Evolutionary conservation across 2,888 invertebrate genomes (phyloP).

Genomic region (Toxonevra muliebris): DNA sequence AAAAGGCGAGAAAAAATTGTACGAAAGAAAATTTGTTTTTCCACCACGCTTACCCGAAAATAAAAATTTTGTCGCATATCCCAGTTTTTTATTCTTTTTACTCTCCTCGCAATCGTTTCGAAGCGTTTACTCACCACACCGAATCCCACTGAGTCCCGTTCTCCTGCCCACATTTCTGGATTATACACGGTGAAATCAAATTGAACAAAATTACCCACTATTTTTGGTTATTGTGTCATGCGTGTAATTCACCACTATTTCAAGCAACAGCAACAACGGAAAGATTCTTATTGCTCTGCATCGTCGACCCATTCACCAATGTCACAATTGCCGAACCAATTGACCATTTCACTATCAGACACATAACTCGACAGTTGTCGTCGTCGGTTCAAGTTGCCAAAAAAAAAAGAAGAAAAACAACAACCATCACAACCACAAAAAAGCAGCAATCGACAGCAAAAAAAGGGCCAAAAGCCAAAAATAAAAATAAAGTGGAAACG

Average conservation of each 20-base stretch:
- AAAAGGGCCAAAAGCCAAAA: not conserved
- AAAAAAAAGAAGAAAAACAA: no score
- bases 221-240: no score
- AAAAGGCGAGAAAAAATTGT: constrained; percentile 7
- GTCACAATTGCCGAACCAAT: not conserved
- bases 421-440: no score
- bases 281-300: no score
- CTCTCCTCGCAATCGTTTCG: not conserved
- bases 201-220: no score
- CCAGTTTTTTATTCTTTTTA: constrained; percentile 10
- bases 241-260: no score
- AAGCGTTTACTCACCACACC: constrained; percentile 17
- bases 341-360: constrained; percentile 12
- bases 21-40: no score
- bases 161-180: no score
- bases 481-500: not conserved
- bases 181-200: no score
- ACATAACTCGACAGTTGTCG: constrained; percentile 10
- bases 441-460: not conserved
- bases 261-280: no score
- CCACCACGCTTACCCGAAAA: not conserved
- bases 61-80: constrained; percentile 29
- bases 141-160: constrained; percentile 3
- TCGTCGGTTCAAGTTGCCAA: no score
- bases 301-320: no score